Evolutionary conservation across 2,113 vertebrate species (phyloP).

Genomic region (Dissostichus mawsoni): DNA sequence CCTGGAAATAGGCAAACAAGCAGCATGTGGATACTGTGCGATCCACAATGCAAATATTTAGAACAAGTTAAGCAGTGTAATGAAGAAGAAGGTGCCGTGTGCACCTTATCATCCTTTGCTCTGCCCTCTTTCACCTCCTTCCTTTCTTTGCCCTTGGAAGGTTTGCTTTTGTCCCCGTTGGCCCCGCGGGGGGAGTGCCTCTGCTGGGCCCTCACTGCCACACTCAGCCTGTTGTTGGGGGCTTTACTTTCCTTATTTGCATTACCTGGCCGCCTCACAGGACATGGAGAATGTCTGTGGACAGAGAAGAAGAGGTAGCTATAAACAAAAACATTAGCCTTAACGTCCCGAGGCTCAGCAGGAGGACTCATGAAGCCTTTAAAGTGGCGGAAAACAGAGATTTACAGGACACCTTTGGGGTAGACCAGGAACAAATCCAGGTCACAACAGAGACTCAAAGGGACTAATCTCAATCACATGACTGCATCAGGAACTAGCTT

Average conservation of each 20-base stretch:
- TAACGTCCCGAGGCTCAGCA: too few species aligned
- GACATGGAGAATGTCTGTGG: conserved; percentile 63
- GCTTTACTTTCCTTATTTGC: conserved; percentile 88
- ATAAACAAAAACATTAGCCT: background rate
- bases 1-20: conserved; percentile 21
- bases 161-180: conserved; percentile 87
- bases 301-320: background rate
- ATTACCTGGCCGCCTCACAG: conserved; percentile 86
- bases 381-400: background rate
- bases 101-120: conserved; percentile 94
- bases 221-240: conserved; percentile 87
- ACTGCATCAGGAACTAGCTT: conserved; percentile 46
- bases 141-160: conserved; percentile 89
- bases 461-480: conserved; percentile 69
- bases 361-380: background rate
- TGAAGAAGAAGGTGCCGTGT: background rate
- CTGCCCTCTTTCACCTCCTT: conserved; percentile 92
- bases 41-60: conserved; percentile 45
- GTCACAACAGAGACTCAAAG: conserved; percentile 24
- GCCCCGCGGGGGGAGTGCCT: conserved; percentile 86
- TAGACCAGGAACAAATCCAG: conserved; percentile 40
- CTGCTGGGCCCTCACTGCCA: conserved; percentile 83
- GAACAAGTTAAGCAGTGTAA: background rate
- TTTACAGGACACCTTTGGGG: conserved; percentile 13
- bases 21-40: conserved; percentile 19